Base-by-base conservation (phyloP, 2,888 invertebrate species). In the Drosophila affinis region DNA sequence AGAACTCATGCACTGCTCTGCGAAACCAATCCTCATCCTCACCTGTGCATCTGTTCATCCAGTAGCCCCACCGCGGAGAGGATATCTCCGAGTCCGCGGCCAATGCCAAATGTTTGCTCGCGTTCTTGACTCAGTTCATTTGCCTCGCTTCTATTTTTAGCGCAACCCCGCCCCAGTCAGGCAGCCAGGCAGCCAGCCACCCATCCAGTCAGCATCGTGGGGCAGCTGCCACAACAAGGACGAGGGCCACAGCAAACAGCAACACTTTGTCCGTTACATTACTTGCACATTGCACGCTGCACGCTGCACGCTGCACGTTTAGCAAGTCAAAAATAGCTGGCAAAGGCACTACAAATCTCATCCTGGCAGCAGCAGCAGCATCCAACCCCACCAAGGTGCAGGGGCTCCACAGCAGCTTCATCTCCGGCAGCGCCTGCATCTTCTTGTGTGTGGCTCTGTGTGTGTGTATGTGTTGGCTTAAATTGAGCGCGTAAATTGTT, bases 401-500 rank as follows among this genome's bases (percentile, higher is more conserved):
- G 27, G 27, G 27, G 1, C 32, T 3, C 32, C 32, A 3, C 46
- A 6, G 5, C 39, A 44, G 34, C 24, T 45, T 12, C 29, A 27
- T 32, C n/a, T 34, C 34, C 24, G 32, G 9, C 29, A 18, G 32
- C 57, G 14, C 27, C 24, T 27, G 45, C 45, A 21, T 21, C 45
- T 32, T 60, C 21, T 62, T 44, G 34, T 24, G 39, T 14, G 14
- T 53, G 14, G 0, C 3, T 21, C 3, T 10, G 10, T 51, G 21
- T 56, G 54, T 58, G 34, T 61, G 54, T 32, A 44, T 75, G 52
- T 53, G 60, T 61, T 62, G 68, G 65, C 64, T 78, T 65, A 87
- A 83, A 83, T 83, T 87, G 83, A 87, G 83, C 83, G 81, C 79
- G 79, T 87, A 83, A 83, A 83, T 87, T 81, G 85, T 81, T 87